Conservation (phyloP, 2,113 vertebrate genomes). For the Pachyramphus minor region DNA sequence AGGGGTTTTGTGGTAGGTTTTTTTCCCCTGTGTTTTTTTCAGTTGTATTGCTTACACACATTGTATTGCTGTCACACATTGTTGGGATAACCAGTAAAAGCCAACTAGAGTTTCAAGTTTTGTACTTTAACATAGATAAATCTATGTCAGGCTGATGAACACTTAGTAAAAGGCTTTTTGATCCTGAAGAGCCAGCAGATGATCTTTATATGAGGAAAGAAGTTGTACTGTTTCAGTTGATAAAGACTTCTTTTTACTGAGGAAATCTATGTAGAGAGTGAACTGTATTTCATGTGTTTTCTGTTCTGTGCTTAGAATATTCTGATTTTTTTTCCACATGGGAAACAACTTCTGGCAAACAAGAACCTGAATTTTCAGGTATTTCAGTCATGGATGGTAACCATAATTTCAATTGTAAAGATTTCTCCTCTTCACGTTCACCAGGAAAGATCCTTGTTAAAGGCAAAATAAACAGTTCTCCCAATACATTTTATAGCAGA, state of each 20-base stretch:
- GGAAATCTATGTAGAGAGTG: not conserved
- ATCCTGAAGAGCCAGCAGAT: not conserved
- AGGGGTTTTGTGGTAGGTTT: not conserved
- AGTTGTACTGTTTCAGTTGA: not conserved
- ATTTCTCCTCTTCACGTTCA: not conserved
- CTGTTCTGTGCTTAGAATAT: not conserved
- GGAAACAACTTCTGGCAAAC: not conserved
- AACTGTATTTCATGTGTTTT: not conserved
- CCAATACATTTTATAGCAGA: not conserved
- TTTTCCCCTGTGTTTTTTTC: accelerated
- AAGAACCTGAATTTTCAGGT: not conserved
- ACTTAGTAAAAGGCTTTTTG: not conserved
- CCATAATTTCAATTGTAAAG: not conserved
- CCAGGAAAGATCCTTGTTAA: not conserved
- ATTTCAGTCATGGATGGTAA: not conserved
- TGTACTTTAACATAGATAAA: not conserved
- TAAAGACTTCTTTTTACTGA: not conserved
- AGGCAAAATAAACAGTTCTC: not conserved
- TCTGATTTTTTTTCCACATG: not conserved
- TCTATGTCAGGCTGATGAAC: not conserved
- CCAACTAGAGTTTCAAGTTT: not conserved
- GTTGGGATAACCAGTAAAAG: not conserved
- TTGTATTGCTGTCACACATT: not conserved
- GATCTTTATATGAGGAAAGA: not conserved
- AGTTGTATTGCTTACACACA: not conserved